Evolutionary conservation across 2,797 vertebrate genomes (phyloP).

Genomic region (Hyperoplus lanceolatus): DNA sequence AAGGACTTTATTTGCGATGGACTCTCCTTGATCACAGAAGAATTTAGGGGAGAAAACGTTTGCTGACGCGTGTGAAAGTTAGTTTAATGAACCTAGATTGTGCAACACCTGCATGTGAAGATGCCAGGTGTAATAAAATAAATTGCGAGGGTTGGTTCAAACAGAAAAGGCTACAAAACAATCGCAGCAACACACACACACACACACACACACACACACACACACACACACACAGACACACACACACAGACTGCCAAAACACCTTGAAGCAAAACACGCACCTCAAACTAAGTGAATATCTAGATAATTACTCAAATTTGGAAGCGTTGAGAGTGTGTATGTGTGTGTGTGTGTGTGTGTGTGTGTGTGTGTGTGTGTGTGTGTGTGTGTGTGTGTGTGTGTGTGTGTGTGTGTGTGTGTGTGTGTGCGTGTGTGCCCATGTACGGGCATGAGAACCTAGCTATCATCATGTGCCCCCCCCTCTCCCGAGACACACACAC

Average conservation of each 20-base stretch:
- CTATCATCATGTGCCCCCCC: conserved; percentile 30
- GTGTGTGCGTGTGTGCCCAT: not conserved
- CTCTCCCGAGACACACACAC: not conserved
- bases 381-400: conserved; percentile 1
- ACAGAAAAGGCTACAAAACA: conserved; percentile 37
- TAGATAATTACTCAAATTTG: conserved; percentile 25
- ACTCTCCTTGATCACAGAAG: conserved; percentile 11
- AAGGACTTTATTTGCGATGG: not conserved
- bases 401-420: too few relatives aligned
- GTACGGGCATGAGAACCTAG: conserved; percentile 29
- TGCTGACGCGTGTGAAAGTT: conserved; percentile 22
- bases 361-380: not conserved
- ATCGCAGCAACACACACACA: not conserved
- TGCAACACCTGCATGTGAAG: conserved; percentile 25
- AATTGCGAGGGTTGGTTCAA: not conserved
- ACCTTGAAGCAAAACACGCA: conserved; percentile 35
- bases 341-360: not conserved
- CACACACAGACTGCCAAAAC: conserved; percentile 25
- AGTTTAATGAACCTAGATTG: conserved; percentile 9
- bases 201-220: too few relatives aligned
- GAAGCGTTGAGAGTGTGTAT: not conserved
- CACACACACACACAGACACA: too few relatives aligned
- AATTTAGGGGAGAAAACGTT: conserved; percentile 3
- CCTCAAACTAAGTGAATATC: conserved; percentile 13
- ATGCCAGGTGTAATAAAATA: conserved; percentile 48